Base-by-base conservation (phyloP, 2,888 invertebrate species). In the Macrophya alboannulata region DNA sequence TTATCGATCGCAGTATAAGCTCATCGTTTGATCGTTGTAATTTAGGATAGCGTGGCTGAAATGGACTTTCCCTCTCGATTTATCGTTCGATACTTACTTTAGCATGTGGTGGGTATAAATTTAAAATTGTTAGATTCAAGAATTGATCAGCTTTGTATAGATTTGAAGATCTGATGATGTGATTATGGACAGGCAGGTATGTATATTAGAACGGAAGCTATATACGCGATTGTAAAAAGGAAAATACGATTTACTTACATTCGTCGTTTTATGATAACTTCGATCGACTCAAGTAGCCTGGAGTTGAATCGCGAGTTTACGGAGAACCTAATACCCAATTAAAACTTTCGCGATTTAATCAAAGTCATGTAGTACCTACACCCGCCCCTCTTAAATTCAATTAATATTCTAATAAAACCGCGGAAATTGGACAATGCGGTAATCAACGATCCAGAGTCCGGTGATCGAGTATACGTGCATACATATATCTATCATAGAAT, bases 301-400 rank as follows among this genome's bases (percentile, higher is more conserved):
- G 6, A 68, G 31, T 21, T 81, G 1, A 62, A 81, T 43, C 40
- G 37, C 81, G 40, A 81, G 37, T 43, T 21, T 15, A 21, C 62
- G 43, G 25, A 62, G 43, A 43, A 40, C 37, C 21, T 43, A 21
- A 81, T 81, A 81, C 59, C 81, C 62, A 81, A 81, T 81, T 81
- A 81, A 81, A 81, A 81, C 81, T 81, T 81, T 81, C 40, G 21
- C 59, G 62, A 59, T 81, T 81, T 62, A 81, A 81, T 81, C 81
- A 51, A 37, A 77, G 77, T 77, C 77, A 31, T 55, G 37, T 68
- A 68, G 68, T 43, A 72, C 17, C 17, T 25, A 21, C n/a, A n/a
- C 21, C n/a, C 43, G 25, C 43, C 17, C 37, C 37, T 77, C 77
- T 62, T 62, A 59, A 43, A 43, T 62, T 81, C 43, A 62, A 81